phyloP scores from a whole-genome alignment of 2,888 invertebrate species.

The Eilema caniola region DNA sequence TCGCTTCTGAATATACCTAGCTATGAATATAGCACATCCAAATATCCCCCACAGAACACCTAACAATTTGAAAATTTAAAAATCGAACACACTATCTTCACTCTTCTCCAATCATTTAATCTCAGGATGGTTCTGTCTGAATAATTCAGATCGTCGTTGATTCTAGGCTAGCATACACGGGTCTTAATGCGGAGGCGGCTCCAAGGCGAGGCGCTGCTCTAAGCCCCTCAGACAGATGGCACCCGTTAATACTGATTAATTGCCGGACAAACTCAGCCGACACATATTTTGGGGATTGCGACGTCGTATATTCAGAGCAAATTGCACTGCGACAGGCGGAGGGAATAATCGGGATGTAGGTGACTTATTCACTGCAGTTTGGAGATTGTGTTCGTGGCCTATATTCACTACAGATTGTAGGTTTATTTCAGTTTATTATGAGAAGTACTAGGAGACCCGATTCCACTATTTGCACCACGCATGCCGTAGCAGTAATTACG shows the following conservation, averaged over 20 bases:
- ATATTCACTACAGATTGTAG: background rate
- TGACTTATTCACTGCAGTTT: background rate
- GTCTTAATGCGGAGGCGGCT: constrained; percentile 38
- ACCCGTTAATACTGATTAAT: constrained; percentile 58
- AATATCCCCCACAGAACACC: no score
- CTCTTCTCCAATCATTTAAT: constrained; percentile 15
- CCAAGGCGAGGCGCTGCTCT: constrained; percentile 42
- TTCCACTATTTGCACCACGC: no score
- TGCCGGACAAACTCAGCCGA: constrained; percentile 50
- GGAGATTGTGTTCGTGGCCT: background rate
- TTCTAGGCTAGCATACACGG: constrained; percentile 29
- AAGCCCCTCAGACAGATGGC: constrained; percentile 57
- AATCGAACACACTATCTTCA: no score
- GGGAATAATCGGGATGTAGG: background rate
- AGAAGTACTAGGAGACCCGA: no score
- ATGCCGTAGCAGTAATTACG: no score
- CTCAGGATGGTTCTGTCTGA: constrained; percentile 31
- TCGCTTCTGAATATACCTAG: no score
- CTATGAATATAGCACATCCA: no score
- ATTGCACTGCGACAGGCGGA: constrained; percentile 35
- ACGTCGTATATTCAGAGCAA: constrained; percentile 42
- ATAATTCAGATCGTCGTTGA: constrained; percentile 45
- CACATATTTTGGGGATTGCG: constrained; percentile 57
- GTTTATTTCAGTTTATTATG: background rate
- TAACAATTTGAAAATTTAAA: constrained; percentile 3